Conservation (phyloP, 2,888 invertebrate genomes). For the Mechanitis messenoides region DNA sequence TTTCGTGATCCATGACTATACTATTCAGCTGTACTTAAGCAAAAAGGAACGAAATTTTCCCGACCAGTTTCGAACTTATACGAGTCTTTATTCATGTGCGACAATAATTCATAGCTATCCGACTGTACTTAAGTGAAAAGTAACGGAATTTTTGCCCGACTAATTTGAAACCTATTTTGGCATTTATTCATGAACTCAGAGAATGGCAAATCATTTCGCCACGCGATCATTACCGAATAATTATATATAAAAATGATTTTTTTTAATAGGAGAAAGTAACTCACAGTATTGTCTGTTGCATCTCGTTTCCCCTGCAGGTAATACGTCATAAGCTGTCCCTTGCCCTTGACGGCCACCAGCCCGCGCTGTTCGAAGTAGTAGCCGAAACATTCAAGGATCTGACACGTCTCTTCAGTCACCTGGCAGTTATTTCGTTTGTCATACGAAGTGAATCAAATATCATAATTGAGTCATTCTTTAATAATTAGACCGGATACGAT, state of each 20-base stretch:
- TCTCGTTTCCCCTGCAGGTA: conserved; percentile 83
- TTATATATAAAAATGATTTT: background rate
- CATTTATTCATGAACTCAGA: no score
- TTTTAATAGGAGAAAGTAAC: background rate
- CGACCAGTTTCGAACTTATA: no score
- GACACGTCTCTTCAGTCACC: conserved; percentile 96
- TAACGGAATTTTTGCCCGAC: no score
- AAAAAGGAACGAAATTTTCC: no score
- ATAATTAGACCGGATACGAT: conserved; percentile 5
- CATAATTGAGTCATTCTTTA: conserved; percentile 3
- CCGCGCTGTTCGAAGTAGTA: conserved; percentile 96
- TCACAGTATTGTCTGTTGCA: conserved; percentile 3
- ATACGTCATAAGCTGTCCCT: conserved; percentile 96
- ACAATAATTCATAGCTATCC: no score
- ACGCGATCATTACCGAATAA: no score
- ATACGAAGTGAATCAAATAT: background rate
- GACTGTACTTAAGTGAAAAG: no score
- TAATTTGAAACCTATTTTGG: no score
- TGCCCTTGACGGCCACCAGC: conserved; percentile 96
- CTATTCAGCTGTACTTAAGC: no score
- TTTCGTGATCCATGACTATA: no score
- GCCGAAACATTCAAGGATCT: conserved; percentile 91
- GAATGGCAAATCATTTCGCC: no score
- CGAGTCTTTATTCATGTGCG: no score
- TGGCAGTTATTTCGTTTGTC: conserved; percentile 45